Base-by-base conservation (phyloP, 2,797 vertebrate genomes). In the Tokudaia muenninki region DNA sequence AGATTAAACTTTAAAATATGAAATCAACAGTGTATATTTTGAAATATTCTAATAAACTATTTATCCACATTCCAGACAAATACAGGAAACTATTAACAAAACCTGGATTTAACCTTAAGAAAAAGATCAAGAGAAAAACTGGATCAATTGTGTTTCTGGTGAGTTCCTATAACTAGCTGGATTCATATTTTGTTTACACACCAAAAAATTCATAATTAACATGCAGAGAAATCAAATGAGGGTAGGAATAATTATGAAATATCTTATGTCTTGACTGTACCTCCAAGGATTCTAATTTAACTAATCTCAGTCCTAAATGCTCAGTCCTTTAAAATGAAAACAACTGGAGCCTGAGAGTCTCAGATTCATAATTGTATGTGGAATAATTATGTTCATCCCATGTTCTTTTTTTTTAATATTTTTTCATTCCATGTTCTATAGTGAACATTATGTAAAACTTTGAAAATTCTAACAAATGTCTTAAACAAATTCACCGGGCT, bases 391-490 rank as follows among this genome's bases (percentile, higher is more conserved):
- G 19, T 0, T 65, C 6, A 52, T 26, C 72, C 6, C 61, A 34
- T 74, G 34, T 44, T 84, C 50, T 70, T 41, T 41, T 41, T 41
- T 41, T 41, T 41, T 41, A 3, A 41, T 41, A 41, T 41, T 41
- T 41, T 41, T 0, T 65, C 6, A 52, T 26, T 65, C 6, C 61
- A 34, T 78, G 34, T 44, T 84, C 50, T 70, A 44, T 21, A 74
- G 37, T 94, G 52, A 67, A n/a, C 17, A 74, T 55, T 75, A 91
- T 88, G 44, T 84, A 37, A 91, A 95, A 63, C 52, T 22, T 91
- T 63, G 50, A 26, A 70, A 50, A 29, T 74, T 3, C 1, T 67
- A 72, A 59, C 12, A 2, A 2, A 0, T 26, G 13, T 50, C 74
- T 91, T 90, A 72, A 47, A 9, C 50, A 7, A 61, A 77, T 4